These are phyloP conservation scores for Polyergus mexicanus DNA, from an alignment of 1,140 invertebrate genomes.

Conservation along the genomic window DNA sequence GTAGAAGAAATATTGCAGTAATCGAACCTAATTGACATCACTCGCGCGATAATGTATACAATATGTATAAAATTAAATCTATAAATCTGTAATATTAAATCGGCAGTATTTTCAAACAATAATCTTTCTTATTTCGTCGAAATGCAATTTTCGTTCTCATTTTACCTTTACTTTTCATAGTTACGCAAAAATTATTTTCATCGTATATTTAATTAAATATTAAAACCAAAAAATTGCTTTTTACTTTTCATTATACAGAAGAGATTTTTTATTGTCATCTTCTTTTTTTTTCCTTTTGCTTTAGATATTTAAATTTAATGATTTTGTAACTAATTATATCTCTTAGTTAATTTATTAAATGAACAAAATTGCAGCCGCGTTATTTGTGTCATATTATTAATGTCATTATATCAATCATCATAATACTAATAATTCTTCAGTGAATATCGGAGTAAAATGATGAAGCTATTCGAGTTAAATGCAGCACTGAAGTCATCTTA, in stretches of 20 bases:
- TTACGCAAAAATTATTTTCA: neutral
- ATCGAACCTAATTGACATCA: neutral
- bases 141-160: neutral
- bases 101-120: neutral
- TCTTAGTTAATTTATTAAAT: slow-evolving; percentile 42
- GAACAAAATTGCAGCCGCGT: neutral
- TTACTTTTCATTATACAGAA: neutral
- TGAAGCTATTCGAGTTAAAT: slow-evolving; percentile 30
- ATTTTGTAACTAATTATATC: slow-evolving; percentile 12
- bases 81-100: slow-evolving; percentile 40
- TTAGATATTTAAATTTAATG: neutral
- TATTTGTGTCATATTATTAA: too few relatives aligned
- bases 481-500: slow-evolving; percentile 18
- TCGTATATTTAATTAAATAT: neutral
- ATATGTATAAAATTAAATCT: too few relatives aligned
- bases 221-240: neutral
- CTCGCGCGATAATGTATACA: neutral
- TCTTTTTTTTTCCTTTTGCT: neutral
- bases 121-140: neutral
- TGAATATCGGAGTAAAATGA: slow-evolving; percentile 9
- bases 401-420: too few relatives aligned
- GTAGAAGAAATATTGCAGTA: neutral
- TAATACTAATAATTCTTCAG: slow-evolving; percentile 5
- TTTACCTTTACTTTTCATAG: neutral
- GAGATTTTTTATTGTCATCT: neutral